Conservation (phyloP, 2,797 vertebrate species). For the Helarctos malayanus region DNA sequence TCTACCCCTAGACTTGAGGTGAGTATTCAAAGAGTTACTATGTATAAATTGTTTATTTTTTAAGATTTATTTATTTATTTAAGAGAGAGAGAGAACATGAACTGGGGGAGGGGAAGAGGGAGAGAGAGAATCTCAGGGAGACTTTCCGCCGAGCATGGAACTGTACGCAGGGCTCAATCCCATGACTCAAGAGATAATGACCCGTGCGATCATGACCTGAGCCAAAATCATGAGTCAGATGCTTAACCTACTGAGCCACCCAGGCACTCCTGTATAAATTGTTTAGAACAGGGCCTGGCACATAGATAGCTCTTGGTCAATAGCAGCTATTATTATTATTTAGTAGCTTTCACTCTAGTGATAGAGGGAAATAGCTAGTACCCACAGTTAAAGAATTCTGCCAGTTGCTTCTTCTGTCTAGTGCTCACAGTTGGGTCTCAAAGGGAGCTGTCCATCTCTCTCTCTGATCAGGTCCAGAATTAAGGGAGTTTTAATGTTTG, state of each 20-base stretch:
- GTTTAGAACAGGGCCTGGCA: background rate
- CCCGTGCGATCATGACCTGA: background rate
- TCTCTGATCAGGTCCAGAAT: background rate
- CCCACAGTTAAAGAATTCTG: background rate
- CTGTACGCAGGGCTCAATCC: background rate
- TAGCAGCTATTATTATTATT: background rate
- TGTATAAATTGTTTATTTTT: background rate
- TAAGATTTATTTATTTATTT: background rate
- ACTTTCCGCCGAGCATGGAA: background rate
- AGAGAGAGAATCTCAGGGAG: background rate
- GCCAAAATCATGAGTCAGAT: background rate
- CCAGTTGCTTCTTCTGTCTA: background rate
- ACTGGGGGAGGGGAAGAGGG: background rate
- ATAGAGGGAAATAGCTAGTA: background rate
- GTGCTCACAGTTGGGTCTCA: background rate
- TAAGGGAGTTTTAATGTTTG: background rate
- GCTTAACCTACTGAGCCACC: background rate
- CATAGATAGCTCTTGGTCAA: background rate
- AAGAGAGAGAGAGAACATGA: background rate
- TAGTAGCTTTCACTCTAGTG: background rate
- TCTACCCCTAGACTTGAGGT: background rate
- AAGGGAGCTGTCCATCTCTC: background rate
- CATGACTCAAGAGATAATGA: background rate
- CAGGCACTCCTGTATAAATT: background rate
- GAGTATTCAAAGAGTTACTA: background rate